phyloP scores from a whole-genome alignment of 2,888 invertebrate species.

The Stegophylla sp. region DNA sequence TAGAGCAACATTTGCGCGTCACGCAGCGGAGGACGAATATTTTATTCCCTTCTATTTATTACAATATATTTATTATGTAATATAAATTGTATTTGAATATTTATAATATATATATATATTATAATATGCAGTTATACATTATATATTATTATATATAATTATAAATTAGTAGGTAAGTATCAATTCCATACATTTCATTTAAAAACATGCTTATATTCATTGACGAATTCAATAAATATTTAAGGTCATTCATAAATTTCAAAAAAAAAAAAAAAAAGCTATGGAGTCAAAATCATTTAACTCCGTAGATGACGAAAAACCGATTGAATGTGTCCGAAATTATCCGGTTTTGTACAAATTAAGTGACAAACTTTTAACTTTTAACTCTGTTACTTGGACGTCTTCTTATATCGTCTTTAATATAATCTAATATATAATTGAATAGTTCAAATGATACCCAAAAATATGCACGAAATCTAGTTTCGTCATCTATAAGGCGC shows the following conservation, averaged over 20 bases:
- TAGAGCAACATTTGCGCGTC: constrained; percentile 11
- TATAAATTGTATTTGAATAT: neutral
- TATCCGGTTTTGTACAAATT: neutral
- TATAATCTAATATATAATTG: constrained; percentile 12
- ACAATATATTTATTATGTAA: neutral
- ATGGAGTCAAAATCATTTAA: neutral
- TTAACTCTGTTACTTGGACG: no score
- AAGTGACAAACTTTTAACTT: neutral
- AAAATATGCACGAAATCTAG: constrained; percentile 19
- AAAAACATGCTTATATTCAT: constrained; percentile 8
- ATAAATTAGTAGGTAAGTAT: constrained; percentile 1
- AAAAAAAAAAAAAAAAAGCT: neutral
- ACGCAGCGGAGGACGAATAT: neutral
- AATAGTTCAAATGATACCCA: constrained; percentile 8
- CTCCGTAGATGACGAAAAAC: neutral
- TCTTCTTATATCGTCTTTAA: neutral
- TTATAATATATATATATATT: neutral
- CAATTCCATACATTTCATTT: constrained; percentile 17
- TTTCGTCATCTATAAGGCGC: constrained; percentile 3
- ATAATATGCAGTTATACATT: neutral
- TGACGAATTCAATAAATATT: constrained; percentile 21
- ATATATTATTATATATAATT: neutral
- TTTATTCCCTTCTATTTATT: neutral
- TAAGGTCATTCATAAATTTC: constrained; percentile 21
- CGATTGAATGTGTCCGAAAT: constrained; percentile 16